Evolutionary conservation across 2,113 vertebrate genomes (phyloP).

Genomic region (Myrmecobius fasciatus): DNA sequence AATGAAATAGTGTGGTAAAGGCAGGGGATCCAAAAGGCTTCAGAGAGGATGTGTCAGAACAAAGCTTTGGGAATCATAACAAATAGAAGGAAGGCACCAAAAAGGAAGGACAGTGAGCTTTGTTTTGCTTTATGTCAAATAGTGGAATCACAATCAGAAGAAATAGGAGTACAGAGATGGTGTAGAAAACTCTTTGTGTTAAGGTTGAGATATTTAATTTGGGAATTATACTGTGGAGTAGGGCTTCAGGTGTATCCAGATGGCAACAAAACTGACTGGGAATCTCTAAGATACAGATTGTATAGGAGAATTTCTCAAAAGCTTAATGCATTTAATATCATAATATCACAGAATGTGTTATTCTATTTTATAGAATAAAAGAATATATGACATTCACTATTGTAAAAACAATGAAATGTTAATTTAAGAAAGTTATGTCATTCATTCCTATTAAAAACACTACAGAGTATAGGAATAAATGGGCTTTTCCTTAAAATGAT

Average conservation of each 20-base stretch:
- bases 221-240: background rate
- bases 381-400: background rate
- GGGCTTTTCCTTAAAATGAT: too few species aligned
- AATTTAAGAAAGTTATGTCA: background rate
- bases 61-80: background rate
- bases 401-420: background rate
- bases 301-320: background rate
- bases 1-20: background rate
- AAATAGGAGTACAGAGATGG: background rate
- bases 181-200: background rate
- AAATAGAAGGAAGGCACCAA: background rate
- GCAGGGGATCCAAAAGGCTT: background rate
- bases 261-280: background rate
- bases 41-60: background rate
- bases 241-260: background rate
- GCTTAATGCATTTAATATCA: background rate
- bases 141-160: background rate
- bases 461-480: too few species aligned
- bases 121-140: background rate
- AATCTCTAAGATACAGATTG: background rate
- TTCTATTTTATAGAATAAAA: background rate
- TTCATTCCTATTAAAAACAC: too few species aligned
- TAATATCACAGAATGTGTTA: background rate
- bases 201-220: conserved; percentile 19
- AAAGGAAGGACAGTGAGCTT: background rate